Base-by-base conservation (phyloP, 2,888 invertebrate species). In the Agapostemon virescens region DNA sequence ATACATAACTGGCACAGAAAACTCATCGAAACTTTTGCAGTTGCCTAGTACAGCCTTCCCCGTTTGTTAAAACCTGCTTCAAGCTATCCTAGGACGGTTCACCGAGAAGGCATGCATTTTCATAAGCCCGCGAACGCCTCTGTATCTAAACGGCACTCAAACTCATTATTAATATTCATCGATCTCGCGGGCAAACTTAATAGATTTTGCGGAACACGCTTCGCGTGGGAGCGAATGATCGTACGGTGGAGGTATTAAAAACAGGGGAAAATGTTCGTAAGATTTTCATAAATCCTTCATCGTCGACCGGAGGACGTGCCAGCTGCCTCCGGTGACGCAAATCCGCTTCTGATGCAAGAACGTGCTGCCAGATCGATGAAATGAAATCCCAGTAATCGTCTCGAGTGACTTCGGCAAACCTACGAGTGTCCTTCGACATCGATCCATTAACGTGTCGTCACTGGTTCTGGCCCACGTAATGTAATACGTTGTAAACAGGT, bases 391-490 rank as follows among this genome's bases (percentile, higher is more conserved):
- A 69, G 66, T 58, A 63, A 72, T 67, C 66, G 73, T 69, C 64
- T 84, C 75, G 82, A 33, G 79, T 69, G 67, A 81, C 71, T 74
- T 79, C 84, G 85, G 72, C 77, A 87, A 88, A 86, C 88, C 88
- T 86, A 89, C 89, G 87, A 63, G 74, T 69, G 86, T 86, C 89
- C 89, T 89, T 89, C 87, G 86, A 87, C 82, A 86, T 87, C 85
- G 85, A 88, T 86, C 88, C 79, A 75, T 76, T 76, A 83, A 76
- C 69, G 69, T 64, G 67, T 72, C 69, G 61, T 69, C 71, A 38
- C 42, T 72, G 49, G n/a, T 58, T 64, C 66, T 61, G 63, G 15
- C 69, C 64, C 49, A 9, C 63, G 84, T 81, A 84, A 84, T 17
- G 77, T 73, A 69, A 84, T 84, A 74, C 70, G 67, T 61, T 30